Base-by-base conservation (phyloP, 2,888 invertebrate genomes). In the Dugesia japonica region DNA sequence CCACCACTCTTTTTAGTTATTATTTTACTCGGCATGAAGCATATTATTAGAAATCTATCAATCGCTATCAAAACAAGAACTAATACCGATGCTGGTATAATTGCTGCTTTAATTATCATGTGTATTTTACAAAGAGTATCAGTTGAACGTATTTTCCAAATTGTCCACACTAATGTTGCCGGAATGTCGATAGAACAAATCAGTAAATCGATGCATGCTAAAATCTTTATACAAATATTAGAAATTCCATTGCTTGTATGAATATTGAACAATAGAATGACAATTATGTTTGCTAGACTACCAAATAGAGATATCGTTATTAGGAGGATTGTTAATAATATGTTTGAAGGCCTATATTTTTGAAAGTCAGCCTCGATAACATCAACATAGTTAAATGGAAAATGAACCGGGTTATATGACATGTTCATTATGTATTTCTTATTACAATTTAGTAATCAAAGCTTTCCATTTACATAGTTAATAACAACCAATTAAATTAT, bases 1-100 rank as follows among this genome's bases (percentile, higher is more conserved):
- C n/a, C n/a, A 13, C 56, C 56, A 23, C 56, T 20, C 56, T 56
- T 56, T 56, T 56, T 56, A 1, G 4, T 56, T 9, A 56, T 56
- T 9, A 56, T 56, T 56, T 74, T 78, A 23, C 71, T 76, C 0
- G 79, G 79, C 7, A 79, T 78, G 71, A 79, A 78, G 74, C 81
- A 82, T 26, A 82, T 81, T 7, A 82, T 77, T n/a, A 81, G 76
- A 78, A 79, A 82, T 7, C 82, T 77, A 73, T 82, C 82, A 72
- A 81, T 79, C 0, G 82, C 81, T 17, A 82, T 81, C 0, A 80
- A 80, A 1, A 80, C 80, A 7, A 82, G 79, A n/a, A 81, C 79
- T 74, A 81, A 79, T 7, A 81, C 80, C 17, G 82, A 81, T 1
- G 80, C 79, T 0, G 81, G 81, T 26, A 82, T 80, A n/a, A 80